Evolutionary conservation across 2,888 invertebrate species (phyloP).

Genomic region (Mythimna lalbum): DNA sequence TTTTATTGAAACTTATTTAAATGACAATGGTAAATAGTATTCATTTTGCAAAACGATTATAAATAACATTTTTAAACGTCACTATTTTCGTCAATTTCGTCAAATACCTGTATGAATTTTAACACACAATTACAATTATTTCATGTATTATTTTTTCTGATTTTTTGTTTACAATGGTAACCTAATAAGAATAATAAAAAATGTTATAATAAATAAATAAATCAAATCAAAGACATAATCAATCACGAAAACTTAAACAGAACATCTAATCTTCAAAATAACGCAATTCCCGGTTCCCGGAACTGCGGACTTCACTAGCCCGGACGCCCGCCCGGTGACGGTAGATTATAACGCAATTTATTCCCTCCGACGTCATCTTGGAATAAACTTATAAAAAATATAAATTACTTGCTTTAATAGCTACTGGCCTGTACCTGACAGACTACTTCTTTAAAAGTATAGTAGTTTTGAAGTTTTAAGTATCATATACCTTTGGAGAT

Average conservation of each 20-base stretch:
- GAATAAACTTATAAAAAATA: conserved; percentile 61
- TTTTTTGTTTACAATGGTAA: too few relatives aligned
- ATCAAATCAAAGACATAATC: background rate
- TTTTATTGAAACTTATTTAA: too few relatives aligned
- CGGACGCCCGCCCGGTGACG: conserved; percentile 19
- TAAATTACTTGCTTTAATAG: conserved; percentile 59
- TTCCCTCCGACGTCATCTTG: conserved; percentile 49
- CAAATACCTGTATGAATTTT: too few relatives aligned
- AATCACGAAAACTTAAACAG: background rate
- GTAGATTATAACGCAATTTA: conserved; percentile 63
- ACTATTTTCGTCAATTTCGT: too few relatives aligned
- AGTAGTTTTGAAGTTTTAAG: conserved; percentile 2
- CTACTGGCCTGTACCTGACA: conserved; percentile 34
- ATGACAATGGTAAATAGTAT: too few relatives aligned
- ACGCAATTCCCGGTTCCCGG: conserved; percentile 8
- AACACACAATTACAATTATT: too few relatives aligned
- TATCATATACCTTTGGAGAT: too few relatives aligned
- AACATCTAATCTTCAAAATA: background rate
- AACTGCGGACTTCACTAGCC: conserved; percentile 23
- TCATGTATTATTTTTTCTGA: background rate
- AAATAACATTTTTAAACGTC: too few relatives aligned
- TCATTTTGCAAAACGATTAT: too few relatives aligned
- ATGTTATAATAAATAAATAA: too few relatives aligned
- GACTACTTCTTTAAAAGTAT: conserved; percentile 16
- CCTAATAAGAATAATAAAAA: too few relatives aligned